Conservation (phyloP, 2,113 vertebrate genomes). For the Uria aalge region DNA sequence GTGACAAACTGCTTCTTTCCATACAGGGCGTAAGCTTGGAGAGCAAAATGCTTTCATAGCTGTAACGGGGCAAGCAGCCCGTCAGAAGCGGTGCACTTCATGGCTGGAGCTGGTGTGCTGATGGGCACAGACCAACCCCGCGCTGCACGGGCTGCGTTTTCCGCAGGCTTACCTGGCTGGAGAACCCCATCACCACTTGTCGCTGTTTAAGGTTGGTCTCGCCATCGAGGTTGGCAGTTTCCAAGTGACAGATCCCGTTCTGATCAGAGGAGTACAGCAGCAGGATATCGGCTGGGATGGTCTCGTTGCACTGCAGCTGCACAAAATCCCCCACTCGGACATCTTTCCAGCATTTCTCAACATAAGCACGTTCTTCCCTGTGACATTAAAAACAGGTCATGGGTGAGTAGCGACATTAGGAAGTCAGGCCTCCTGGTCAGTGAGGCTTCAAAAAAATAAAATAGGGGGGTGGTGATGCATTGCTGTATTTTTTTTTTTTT, state of each 20-base stretch:
- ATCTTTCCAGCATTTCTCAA: slow-evolving; percentile 87
- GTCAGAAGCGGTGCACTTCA: fast-evolving
- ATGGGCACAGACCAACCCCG: neutral
- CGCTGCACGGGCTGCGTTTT: fast-evolving
- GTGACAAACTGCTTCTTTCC: neutral
- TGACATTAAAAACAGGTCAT: neutral
- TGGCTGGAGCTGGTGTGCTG: fast-evolving
- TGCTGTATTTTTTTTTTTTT: neutral
- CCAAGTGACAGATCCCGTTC: slow-evolving; percentile 84
- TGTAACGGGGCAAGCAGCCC: neutral
- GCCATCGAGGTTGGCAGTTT: slow-evolving; percentile 90
- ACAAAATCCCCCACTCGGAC: slow-evolving; percentile 92
- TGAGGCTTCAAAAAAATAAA: neutral
- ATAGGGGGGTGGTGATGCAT: fast-evolving
- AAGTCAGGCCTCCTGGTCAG: neutral
- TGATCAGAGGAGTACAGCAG: slow-evolving; percentile 87
- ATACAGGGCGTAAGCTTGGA: neutral
- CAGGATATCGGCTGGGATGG: slow-evolving; percentile 90
- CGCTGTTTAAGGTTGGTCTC: slow-evolving; percentile 96
- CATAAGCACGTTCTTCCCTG: slow-evolving; percentile 78
- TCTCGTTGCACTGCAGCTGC: slow-evolving; percentile 85
- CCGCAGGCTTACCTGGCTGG: slow-evolving; percentile 57
- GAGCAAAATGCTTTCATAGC: neutral
- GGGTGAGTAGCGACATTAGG: neutral
- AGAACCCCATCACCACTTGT: slow-evolving; percentile 67